Conservation (phyloP, 2,797 vertebrate species). For the Synanceia verrucosa region DNA sequence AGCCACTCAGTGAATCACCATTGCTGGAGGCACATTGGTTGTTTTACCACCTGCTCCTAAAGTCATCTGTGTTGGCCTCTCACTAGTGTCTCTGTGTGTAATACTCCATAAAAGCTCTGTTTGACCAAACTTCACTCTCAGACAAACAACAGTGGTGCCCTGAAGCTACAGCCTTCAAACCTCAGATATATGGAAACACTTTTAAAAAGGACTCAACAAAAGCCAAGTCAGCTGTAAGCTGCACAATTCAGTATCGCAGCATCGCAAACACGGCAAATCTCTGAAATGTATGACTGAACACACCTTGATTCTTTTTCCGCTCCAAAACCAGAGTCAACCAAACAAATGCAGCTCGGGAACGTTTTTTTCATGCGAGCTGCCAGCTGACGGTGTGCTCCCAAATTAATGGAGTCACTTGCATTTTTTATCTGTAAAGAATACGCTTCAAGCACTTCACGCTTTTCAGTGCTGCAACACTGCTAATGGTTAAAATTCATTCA, state of each 20-base stretch:
- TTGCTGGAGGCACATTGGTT: background rate
- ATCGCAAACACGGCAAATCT: slow-evolving; percentile 4
- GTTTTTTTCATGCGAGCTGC: slow-evolving; percentile 25
- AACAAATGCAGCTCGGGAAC: slow-evolving; percentile 8
- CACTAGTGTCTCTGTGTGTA: slow-evolving; percentile 13
- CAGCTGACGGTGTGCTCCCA: slow-evolving; percentile 21
- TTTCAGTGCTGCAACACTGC: slow-evolving; percentile 41
- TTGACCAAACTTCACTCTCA: slow-evolving; percentile 4
- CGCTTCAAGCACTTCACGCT: slow-evolving; percentile 37
- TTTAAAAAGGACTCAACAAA: slow-evolving; percentile 10
- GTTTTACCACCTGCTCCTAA: slow-evolving; percentile 12
- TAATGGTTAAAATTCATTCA: slow-evolving; percentile 61
- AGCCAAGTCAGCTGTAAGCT: background rate
- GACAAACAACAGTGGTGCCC: slow-evolving; percentile 1
- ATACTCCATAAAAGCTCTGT: background rate
- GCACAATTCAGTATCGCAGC: background rate
- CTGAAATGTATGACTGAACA: background rate
- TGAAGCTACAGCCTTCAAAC: slow-evolving; percentile 3
- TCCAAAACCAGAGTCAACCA: background rate
- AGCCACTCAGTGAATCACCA: slow-evolving; percentile 1
- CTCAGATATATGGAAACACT: slow-evolving; percentile 1
- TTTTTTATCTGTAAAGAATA: slow-evolving; percentile 45
- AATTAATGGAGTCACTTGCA: slow-evolving; percentile 46
- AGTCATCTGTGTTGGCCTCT: slow-evolving; percentile 13
- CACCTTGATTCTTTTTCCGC: background rate